Base-by-base conservation (phyloP, 2,888 invertebrate species). In the Lamproptera curius region DNA sequence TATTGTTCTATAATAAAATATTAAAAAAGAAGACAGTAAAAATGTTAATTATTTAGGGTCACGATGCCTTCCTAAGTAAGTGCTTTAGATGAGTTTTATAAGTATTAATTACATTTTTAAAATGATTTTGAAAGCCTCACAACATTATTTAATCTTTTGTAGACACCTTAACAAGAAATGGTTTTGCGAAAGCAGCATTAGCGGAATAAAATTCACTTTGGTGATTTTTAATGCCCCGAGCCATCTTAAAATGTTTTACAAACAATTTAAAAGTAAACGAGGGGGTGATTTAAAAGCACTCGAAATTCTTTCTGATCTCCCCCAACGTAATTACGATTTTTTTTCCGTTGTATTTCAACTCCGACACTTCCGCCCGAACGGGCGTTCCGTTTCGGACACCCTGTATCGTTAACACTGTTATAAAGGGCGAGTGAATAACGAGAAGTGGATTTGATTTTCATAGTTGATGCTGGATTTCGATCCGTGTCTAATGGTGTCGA, bases 401-500 rank as follows among this genome's bases (percentile, higher is more conserved):
- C 47, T 17, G 33, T 42, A 42, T 23, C n/a, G 23, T 54, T 67
- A 72, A 71, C 70, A 70, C 65, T 70, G 67, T 75, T 71, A 63
- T 57, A 65, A 61, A 59, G 67, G 66, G 75, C 49, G 51, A 50
- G 51, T 65, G 67, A 69, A 74, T 75, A 75, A 75, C 70, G 71
- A 73, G 71, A 65, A 57, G 53, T 56, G 63, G 65, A 62, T 65
- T 61, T 56, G 59, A 61, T 61, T 62, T 52, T 49, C 47, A 48
- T 46, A 56, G 44, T 47, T 43, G 51, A 54, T 52, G 53, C 54
- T 50, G 20, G 6, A 20, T 45, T 44, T 49, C 34, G 11, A 45
- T 28, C 11, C 26, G 16, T 13, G 28, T n/a, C 33, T n/a, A 20
- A 33, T 39, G 39, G 33, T 38, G 31, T 38, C 28, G 36, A 36